Conservation (phyloP, 2,113 vertebrate genomes). For the Loxodonta africana region DNA sequence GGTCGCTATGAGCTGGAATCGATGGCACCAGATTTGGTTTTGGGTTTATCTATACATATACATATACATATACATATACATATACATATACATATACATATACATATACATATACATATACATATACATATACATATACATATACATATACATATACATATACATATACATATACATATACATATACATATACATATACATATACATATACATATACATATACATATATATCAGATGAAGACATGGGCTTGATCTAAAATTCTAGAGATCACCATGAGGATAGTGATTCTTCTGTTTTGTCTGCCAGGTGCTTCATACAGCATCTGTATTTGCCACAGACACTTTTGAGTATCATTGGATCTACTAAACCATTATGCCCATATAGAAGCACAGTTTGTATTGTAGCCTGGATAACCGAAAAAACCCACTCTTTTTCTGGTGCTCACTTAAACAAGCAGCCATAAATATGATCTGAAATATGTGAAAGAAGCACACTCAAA, state of each 20-base stretch:
- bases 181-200: too few species aligned
- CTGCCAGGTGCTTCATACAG: neutral
- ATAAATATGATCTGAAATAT: neutral
- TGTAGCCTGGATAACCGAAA: neutral
- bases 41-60: too few species aligned
- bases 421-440: neutral
- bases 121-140: too few species aligned
- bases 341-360: neutral
- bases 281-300: neutral
- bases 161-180: too few species aligned
- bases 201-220: too few species aligned
- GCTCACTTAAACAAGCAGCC: neutral
- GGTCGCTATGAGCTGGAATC: too few species aligned
- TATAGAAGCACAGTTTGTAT: neutral
- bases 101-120: too few species aligned
- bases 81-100: too few species aligned
- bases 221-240: too few species aligned
- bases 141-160: too few species aligned
- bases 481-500: neutral
- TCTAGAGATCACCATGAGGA: neutral
- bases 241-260: neutral
- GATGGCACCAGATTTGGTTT: too few species aligned
- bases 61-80: too few species aligned
- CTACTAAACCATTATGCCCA: neutral
- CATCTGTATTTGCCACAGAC: neutral